These are phyloP conservation scores for Tetranychus piercei DNA, from an alignment of 2,888 invertebrate species.

Conservation along the genomic window DNA sequence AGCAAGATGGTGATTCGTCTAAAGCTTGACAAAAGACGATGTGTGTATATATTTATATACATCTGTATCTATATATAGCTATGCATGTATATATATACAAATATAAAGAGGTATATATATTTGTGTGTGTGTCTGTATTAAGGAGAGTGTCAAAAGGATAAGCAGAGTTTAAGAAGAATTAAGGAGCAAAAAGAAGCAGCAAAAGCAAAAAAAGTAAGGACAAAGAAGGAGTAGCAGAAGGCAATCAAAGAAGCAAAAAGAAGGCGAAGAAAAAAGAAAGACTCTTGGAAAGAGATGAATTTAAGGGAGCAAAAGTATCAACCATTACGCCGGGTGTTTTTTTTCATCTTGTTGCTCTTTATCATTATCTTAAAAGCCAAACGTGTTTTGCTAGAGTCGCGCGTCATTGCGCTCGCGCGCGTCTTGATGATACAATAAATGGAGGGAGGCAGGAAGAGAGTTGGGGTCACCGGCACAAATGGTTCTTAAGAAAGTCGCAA, in stretches of 20 bases:
- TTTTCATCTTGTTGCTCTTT: not conserved
- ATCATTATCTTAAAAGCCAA: not conserved
- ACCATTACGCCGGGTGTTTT: not conserved
- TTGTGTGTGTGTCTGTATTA: not conserved
- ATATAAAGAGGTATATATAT: not conserved
- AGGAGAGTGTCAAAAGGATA: not conserved
- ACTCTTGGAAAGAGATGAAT: not conserved
- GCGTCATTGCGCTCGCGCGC: not conserved
- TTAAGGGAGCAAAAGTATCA: not conserved
- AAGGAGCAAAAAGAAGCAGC: not conserved
- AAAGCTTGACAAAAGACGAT: not conserved
- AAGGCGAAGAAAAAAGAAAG: not conserved
- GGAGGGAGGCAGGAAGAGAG: not conserved
- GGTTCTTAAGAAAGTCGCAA: not conserved
- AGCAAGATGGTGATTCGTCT: not conserved
- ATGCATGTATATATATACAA: not conserved
- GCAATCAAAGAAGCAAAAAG: not conserved
- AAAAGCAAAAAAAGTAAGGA: constrained; percentile 1
- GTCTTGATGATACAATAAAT: not conserved
- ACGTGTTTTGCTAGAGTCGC: not conserved
- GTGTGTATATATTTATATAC: not conserved
- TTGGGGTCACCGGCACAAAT: not conserved
- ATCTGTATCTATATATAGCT: not conserved
- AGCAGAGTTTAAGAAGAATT: not conserved
- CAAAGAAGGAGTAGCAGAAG: not conserved